Conservation (phyloP, 2,113 vertebrate species). For the Microtus richardsoni region DNA sequence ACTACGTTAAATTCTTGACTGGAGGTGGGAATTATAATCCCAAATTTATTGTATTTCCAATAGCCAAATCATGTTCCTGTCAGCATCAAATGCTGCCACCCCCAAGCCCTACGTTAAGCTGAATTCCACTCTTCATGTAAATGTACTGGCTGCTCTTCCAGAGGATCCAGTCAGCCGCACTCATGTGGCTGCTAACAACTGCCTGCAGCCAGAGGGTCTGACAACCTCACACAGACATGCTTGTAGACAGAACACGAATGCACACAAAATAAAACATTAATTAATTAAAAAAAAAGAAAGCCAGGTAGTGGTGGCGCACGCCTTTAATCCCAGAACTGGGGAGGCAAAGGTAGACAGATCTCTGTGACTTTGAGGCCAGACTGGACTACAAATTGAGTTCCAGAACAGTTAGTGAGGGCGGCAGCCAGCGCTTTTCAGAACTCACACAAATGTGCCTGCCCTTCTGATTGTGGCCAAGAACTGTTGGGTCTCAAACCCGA, state of each 20-base stretch:
- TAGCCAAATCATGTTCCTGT: background rate
- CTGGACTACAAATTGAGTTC: no score
- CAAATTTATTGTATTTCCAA: background rate
- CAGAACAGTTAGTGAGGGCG: no score
- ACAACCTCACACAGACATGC: background rate
- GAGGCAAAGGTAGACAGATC: no score
- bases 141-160: background rate
- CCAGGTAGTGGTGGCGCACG: no score
- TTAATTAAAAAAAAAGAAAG: no score
- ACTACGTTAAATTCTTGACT: background rate
- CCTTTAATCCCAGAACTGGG: no score
- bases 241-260: background rate
- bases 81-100: background rate
- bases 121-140: background rate
- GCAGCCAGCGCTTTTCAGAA: background rate
- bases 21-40: background rate
- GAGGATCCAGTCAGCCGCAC: background rate
- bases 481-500: background rate
- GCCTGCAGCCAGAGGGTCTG: background rate
- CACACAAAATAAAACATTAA: no score
- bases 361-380: no score
- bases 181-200: background rate
- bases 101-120: background rate
- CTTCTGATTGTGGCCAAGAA: background rate
- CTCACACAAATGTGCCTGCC: background rate